Evolutionary conservation across 2,888 invertebrate genomes (phyloP), one percentile per base, ranked within the genome.

Genomic region (Endotricha flammealis): DNA sequence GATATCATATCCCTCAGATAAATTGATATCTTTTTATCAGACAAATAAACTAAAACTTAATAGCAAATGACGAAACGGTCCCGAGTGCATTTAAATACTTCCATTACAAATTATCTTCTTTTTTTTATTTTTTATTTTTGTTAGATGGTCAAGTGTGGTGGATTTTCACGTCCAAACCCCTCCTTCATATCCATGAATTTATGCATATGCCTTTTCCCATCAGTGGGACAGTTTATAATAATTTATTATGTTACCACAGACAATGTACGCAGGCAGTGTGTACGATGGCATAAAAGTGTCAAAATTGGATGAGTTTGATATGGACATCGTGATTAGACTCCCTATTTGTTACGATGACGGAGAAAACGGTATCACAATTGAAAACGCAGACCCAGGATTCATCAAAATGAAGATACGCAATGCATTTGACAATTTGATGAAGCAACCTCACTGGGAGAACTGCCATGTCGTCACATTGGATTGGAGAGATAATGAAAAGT

Each of bases 281-380:
- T 90, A 88, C 41, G 91, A 91, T 50, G 79, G 82, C n/a, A 78
- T 90, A 14, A 89, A 89, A 62, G 83, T 90, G 0, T 81, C 87
- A 2, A 79, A 82, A 37, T 87, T 91, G 10, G 87, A 89, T 42
- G 91, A 91, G 51, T 91, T 87, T 47, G 91, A 91, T 52, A 75
- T 91, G 58, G 89, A 91, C 64, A 68, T 90, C 3, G 74, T 89
- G 2, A 78, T 91, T 29, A 70, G 78, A 1, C 55, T 91, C 9
- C 89, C 90, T 0, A 66, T 88, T 14, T 67, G 64, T 50, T 73
- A 81, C 39, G 65, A 71, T 4, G 66, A 78, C 39, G 51, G 68
- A 41, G 60, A 69, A 13, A 61, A 75, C 52, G 60, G 53, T n/a
- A 80, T 88, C 27, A 66, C 66, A 7, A 57, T 82, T 8, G 73